Percentiles rank a stretch among this genome's conserved stretches.
Evolutionary conservation across 2,113 vertebrate species (phyloP).

Genomic region (Cryptomyrus ogoouensis): DNA sequence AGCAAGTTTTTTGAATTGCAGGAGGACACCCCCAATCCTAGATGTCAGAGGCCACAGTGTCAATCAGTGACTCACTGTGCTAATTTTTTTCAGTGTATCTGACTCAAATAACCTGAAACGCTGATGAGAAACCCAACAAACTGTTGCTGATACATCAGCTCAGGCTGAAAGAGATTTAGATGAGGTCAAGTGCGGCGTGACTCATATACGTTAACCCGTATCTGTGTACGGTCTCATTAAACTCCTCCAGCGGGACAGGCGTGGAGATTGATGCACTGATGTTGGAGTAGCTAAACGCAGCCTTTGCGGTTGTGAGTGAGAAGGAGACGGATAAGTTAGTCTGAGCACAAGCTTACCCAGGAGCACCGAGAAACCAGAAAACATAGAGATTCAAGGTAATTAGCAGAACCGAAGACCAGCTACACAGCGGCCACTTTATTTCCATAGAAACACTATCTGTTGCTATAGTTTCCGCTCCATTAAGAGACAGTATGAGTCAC

Average conservation of each 20-base stretch:
- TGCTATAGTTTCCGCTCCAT: slow-evolving; percentile 34
- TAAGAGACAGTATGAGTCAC: slow-evolving; percentile 12
- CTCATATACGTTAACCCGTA: not conserved
- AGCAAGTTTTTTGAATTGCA: not conserved
- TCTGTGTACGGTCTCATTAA: not conserved
- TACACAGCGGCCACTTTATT: slow-evolving; percentile 26
- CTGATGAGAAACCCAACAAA: not conserved
- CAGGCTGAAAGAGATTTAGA: not conserved
- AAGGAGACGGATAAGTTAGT: not conserved
- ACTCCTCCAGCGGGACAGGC: not conserved
- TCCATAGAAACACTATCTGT: slow-evolving; percentile 38
- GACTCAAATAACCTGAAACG: not conserved
- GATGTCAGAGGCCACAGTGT: not conserved
- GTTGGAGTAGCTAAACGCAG: not conserved
- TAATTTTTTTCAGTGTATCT: not conserved
- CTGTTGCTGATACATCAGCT: not conserved
- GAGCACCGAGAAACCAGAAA: not conserved
- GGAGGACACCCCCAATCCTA: not conserved
- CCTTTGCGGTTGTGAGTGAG: not conserved
- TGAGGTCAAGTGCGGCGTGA: not conserved
- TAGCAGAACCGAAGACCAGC: slow-evolving; percentile 25
- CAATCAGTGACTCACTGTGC: not conserved
- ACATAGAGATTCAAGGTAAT: slow-evolving; percentile 25
- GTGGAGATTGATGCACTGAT: not conserved
- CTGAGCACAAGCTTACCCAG: not conserved